Base-by-base conservation (phyloP, 2,113 vertebrate species). In the Corvus hawaiiensis region DNA sequence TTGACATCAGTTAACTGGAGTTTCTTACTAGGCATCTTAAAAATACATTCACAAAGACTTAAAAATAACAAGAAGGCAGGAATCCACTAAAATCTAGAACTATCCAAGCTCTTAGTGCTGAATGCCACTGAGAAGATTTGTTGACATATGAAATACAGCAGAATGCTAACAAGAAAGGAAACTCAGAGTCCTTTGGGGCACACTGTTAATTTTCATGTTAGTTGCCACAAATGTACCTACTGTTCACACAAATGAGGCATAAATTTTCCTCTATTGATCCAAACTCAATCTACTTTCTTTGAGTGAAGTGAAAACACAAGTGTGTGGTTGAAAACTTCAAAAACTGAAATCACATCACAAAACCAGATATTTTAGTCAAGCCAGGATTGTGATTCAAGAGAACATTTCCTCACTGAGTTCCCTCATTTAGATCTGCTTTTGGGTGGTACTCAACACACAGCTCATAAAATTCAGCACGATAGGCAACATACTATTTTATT, bases 401-500 rank as follows among this genome's bases (percentile, higher is more conserved):
- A 80, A 44, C 30, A 26, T 44, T 80, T 86, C 48, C 81, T 46
- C 35, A 16, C 32, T n/a, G 54, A 64, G 28, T 67, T 94, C 8
- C 39, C 43, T 68, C 3, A 1, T 77, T 94, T 74, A 43, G 16
- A 82, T 76, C 51, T 90, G 35, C 43, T 69, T 73, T 83, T 90
- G 59, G 62, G 83, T 77, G 76, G 75, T 83, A 66, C 18, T 85
- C 66, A 91, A 85, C 44, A 59, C n/a, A 55, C 41, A 82, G 66
- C 27, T 83, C n/a, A 49, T 72, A 92, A 95, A 90, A 95, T 77
- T 62, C 90, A 88, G 19, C 59, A 67, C 76, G 80, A 79, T 77
- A 86, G 19, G 79, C 90, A 77, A 80, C 64, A 67, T 7, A 69
- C 20, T 3, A 11, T 84, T 93, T 94, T 90, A 56, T 39, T 81